Percentiles rank a stretch among this genome's conserved stretches.
These are phyloP conservation scores for Chaetorhynchus papuensis DNA, from an alignment of 2,113 vertebrate species.

Conservation along the genomic window DNA sequence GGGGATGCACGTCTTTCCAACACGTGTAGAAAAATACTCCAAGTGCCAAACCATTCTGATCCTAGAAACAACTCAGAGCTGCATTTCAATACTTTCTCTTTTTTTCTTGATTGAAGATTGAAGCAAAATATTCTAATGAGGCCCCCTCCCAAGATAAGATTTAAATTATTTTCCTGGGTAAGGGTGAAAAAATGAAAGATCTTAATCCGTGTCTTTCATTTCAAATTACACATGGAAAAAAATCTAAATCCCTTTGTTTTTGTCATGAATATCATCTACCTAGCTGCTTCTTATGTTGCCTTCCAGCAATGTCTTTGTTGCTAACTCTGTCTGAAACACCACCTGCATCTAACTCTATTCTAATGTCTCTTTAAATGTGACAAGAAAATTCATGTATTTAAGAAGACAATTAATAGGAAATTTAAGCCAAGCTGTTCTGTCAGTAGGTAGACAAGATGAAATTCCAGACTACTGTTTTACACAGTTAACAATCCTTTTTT, in stretches of 20 bases:
- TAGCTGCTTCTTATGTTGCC: neutral
- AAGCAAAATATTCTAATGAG: conserved; percentile 37
- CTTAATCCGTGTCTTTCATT: conserved; percentile 45
- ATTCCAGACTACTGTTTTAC: neutral
- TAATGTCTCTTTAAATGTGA: neutral
- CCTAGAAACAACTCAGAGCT: neutral
- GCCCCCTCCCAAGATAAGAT: conserved; percentile 5
- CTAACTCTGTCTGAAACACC: neutral
- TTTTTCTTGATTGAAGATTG: neutral
- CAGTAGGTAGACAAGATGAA: neutral
- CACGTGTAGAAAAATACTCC: neutral
- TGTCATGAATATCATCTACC: neutral
- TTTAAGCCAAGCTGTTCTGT: neutral
- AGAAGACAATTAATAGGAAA: neutral
- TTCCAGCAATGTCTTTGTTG: conserved; percentile 1
- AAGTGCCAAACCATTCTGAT: neutral
- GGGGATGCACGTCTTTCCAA: neutral
- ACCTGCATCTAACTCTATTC: neutral
- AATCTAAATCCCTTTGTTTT: conserved; percentile 7
- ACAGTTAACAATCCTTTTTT: neutral
- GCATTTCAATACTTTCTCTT: neutral
- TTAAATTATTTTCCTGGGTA: conserved; percentile 38
- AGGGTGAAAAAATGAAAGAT: conserved; percentile 35
- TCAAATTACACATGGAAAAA: conserved; percentile 22
- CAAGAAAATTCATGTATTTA: neutral